Evolutionary conservation across 2,888 invertebrate genomes (phyloP).

Genomic region (Daptonema setosum): DNA sequence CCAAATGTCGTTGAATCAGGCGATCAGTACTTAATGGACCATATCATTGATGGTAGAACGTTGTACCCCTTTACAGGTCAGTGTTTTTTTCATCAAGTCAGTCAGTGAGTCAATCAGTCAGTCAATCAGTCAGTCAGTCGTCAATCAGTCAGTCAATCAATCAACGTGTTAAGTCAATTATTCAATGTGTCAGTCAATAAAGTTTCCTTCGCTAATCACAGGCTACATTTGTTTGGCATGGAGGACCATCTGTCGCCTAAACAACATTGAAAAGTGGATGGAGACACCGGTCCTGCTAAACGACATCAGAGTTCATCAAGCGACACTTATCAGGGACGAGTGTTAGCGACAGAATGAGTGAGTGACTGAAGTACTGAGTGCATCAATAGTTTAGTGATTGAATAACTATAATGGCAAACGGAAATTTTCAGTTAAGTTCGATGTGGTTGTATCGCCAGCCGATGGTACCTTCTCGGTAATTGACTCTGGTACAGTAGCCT

Average conservation of each 20-base stretch:
- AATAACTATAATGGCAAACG: too few species aligned
- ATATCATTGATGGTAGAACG: constrained; percentile 60
- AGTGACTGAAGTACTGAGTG: too few species aligned
- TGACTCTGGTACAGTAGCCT: constrained; percentile 22
- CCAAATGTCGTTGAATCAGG: too few species aligned
- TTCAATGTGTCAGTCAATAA: too few species aligned
- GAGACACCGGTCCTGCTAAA: constrained; percentile 63
- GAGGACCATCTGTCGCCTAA: constrained; percentile 26
- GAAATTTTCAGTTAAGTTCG: constrained; percentile 24
- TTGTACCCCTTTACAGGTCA: constrained; percentile 70
- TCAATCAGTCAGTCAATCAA: too few species aligned
- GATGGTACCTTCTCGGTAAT: constrained; percentile 25
- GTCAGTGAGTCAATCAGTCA: too few species aligned
- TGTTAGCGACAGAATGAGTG: constrained; percentile 26
- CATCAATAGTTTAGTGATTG: too few species aligned
- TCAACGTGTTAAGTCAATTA: too few species aligned
- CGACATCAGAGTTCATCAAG: constrained; percentile 67
- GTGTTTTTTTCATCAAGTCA: too few species aligned
- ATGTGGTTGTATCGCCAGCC: constrained; percentile 23
- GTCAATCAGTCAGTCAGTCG: too few species aligned
- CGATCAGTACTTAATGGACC: constrained; percentile 55
- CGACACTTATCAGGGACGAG: constrained; percentile 64
- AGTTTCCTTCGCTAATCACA: too few species aligned
- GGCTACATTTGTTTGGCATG: constrained; percentile 43
- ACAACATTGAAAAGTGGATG: constrained; percentile 32